A percentile compares a stretch with the other conserved stretches of the same genome.
Conservation (phyloP, 2,113 vertebrate species). For the Neolamprologus sp. region DNA sequence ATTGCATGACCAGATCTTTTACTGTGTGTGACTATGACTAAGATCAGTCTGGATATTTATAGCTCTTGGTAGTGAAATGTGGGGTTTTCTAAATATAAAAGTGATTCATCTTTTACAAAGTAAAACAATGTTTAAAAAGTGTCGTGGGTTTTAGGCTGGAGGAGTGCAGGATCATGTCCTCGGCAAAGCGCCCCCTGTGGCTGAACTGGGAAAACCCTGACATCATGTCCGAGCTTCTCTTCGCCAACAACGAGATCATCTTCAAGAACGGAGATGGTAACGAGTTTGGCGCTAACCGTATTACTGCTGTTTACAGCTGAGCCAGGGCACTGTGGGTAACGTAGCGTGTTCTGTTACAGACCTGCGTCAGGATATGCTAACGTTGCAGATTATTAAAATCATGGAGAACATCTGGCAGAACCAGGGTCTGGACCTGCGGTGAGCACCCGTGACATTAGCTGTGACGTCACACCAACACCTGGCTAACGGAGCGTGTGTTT, state of each 20-base stretch:
- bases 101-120: background rate
- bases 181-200: slow-evolving; percentile 93
- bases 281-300: background rate
- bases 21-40: background rate
- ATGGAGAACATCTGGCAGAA: slow-evolving; percentile 99
- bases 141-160: slow-evolving; percentile 73
- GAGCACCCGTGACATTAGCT: background rate
- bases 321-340: background rate
- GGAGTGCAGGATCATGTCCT: slow-evolving; percentile 97
- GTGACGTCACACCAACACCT: background rate
- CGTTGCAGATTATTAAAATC: slow-evolving; percentile 93
- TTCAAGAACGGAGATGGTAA: slow-evolving; percentile 95
- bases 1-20: background rate
- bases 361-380: slow-evolving; percentile 93
- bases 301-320: background rate
- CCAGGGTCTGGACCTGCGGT: slow-evolving; percentile 94
- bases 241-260: slow-evolving; percentile 96
- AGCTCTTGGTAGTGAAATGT: accelerated
- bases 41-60: background rate
- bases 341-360: slow-evolving; percentile 68
- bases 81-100: background rate
- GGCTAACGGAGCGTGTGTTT: background rate
- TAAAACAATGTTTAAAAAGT: background rate
- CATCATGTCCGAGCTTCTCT: slow-evolving; percentile 97
- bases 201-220: slow-evolving; percentile 97